These are phyloP conservation scores for Leptinotarsa undecemlineata DNA, from an alignment of 1,140 invertebrate genomes.

Conservation along the genomic window DNA sequence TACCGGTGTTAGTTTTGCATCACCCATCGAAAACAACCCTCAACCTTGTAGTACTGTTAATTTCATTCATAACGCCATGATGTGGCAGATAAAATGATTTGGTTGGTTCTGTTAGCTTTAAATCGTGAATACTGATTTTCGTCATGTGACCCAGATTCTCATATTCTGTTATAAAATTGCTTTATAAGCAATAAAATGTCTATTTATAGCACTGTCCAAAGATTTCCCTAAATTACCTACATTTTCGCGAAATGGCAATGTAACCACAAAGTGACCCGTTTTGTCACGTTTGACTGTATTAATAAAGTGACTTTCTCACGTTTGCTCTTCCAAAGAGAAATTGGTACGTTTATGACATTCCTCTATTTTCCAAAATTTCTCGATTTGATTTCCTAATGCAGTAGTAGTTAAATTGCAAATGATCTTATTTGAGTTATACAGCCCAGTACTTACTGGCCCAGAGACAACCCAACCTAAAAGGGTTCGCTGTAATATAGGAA, in stretches of 20 bases:
- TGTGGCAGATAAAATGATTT: slow-evolving; percentile 50
- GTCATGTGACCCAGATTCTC: slow-evolving; percentile 43
- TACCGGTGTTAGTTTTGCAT: slow-evolving; percentile 40
- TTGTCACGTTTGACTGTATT: slow-evolving; percentile 30
- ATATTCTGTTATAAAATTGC: slow-evolving; percentile 53
- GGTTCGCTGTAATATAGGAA: slow-evolving; percentile 49
- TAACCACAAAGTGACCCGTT: slow-evolving; percentile 48
- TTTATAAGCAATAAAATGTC: slow-evolving; percentile 41
- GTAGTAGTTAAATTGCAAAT: too few relatives aligned
- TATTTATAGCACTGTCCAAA: slow-evolving; percentile 42
- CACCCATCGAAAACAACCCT: slow-evolving; percentile 40
- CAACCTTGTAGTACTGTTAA: slow-evolving; percentile 42
- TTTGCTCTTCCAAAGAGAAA: slow-evolving; percentile 34
- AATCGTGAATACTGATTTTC: neutral
- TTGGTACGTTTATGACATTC: neutral
- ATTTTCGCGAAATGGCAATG: slow-evolving; percentile 46
- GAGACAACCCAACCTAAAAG: slow-evolving; percentile 48
- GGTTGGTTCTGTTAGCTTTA: neutral
- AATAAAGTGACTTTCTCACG: slow-evolving; percentile 45
- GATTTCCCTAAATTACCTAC: slow-evolving; percentile 46
- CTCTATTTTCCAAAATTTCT: neutral
- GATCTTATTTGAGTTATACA: too few relatives aligned
- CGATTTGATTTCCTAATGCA: too few relatives aligned
- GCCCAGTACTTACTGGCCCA: neutral
- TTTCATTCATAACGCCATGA: slow-evolving; percentile 43